Percentiles rank a stretch among this genome's conserved stretches.
Conservation (phyloP, 2,797 vertebrate species). For the Falco concolor region DNA sequence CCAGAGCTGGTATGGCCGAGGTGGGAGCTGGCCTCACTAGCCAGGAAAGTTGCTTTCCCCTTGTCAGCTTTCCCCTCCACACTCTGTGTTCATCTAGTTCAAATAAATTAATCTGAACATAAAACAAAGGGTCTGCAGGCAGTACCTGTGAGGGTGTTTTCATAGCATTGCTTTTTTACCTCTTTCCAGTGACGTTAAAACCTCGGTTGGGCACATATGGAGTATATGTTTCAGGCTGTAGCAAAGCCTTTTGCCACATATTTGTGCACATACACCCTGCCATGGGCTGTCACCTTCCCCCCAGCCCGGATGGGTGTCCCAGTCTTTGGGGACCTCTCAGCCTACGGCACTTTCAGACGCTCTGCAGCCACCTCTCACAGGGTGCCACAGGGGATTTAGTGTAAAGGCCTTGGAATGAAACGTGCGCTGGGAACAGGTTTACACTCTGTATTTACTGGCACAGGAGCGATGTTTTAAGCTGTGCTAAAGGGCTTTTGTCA, state of each 20-base stretch:
- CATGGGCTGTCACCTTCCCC: not conserved
- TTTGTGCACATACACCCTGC: not conserved
- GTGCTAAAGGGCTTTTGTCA: not conserved
- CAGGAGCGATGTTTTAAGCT: conserved; percentile 4
- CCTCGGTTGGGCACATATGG: not conserved
- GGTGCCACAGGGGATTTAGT: not conserved
- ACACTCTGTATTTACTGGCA: not conserved
- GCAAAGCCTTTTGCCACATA: not conserved
- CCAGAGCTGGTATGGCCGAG: fast-evolving
- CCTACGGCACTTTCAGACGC: fast-evolving
- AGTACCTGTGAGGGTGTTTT: not conserved
- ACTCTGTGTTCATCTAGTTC: not conserved
- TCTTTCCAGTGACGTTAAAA: not conserved
- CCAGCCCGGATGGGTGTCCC: not conserved
- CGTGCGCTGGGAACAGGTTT: not conserved
- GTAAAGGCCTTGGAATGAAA: conserved; percentile 9
- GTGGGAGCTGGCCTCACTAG: not conserved
- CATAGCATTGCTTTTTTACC: not conserved
- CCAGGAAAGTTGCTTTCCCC: not conserved
- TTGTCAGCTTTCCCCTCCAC: not conserved
- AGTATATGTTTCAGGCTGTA: not conserved
- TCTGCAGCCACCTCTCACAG: not conserved
- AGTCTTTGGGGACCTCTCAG: not conserved
- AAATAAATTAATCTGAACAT: not conserved
- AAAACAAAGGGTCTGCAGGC: not conserved